These are phyloP conservation scores for Ctenopoma multispine DNA, from an alignment of 2,797 vertebrate species.

Conservation along the genomic window DNA sequence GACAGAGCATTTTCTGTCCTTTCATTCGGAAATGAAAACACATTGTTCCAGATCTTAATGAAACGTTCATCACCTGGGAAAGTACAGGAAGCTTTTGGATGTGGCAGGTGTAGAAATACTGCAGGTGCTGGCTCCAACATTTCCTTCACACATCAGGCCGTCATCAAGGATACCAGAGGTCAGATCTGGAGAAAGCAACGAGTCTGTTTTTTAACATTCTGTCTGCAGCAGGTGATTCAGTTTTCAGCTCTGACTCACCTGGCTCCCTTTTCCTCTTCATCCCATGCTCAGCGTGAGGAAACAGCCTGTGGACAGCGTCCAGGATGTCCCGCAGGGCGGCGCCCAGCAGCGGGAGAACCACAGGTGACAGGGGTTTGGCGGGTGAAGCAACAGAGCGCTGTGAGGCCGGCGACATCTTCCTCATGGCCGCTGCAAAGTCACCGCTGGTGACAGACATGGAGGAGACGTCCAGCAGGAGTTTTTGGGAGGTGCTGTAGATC, in stretches of 20 bases:
- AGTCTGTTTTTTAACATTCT: neutral
- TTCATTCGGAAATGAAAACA: neutral
- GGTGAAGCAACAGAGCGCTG: slow-evolving; percentile 83
- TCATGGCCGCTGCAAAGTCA: slow-evolving; percentile 90
- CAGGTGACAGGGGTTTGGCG: slow-evolving; percentile 85
- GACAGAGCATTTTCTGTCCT: too few species aligned
- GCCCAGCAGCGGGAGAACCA: slow-evolving; percentile 88
- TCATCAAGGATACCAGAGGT: slow-evolving; percentile 76
- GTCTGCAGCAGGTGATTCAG: too few species aligned
- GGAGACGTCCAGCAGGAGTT: slow-evolving; percentile 90
- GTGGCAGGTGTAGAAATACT: slow-evolving; percentile 44
- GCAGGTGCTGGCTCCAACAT: slow-evolving; percentile 67
- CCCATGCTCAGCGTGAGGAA: slow-evolving; percentile 89
- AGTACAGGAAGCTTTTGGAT: slow-evolving; percentile 51
- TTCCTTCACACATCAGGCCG: slow-evolving; percentile 80
- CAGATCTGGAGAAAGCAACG: slow-evolving; percentile 49
- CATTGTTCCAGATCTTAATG: neutral
- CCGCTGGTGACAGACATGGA: slow-evolving; percentile 89
- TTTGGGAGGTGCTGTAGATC: slow-evolving; percentile 91
- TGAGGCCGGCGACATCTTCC: slow-evolving; percentile 86
- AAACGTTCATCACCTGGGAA: slow-evolving; percentile 40
- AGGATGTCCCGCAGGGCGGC: slow-evolving; percentile 83
- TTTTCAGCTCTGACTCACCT: slow-evolving; percentile 69
- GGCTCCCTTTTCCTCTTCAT: slow-evolving; percentile 79
- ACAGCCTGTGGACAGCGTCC: slow-evolving; percentile 84